Base-by-base conservation (phyloP, 2,888 invertebrate species). In the Carabus problematicus region DNA sequence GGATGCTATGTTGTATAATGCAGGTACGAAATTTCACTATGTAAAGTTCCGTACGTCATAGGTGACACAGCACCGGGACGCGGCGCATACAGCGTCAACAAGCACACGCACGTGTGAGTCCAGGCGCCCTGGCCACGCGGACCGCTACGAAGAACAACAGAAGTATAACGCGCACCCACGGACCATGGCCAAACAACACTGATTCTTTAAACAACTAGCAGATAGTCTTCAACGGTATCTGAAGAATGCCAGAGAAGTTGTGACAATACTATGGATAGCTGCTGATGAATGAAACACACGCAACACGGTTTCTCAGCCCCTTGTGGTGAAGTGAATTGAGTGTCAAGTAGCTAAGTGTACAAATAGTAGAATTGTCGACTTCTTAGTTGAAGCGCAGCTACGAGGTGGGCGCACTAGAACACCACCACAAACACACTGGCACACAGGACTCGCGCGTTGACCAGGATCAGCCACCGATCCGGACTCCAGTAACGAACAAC, bases 101-200 rank as follows among this genome's bases (percentile, higher is more conserved):
- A 45, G 71, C 66, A 71, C 71, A 72, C 72, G 71, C 71, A 70
- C 69, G 64, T 70, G 72, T 71, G 70, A 71, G 71, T 72, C 73
- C 70, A 70, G 76, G 75, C 74, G 76, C 77, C 77, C 80, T 79
- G 78, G 76, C 78, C 80, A 79, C 81, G 79, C 79, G 80, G 79
- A 77, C 78, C 80, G 81, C 78, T 79, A 78, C 79, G 79, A 76
- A 77, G 79, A 29, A 29, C 79, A 79, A 81, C 81, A 80, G 80
- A 76, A 77, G 77, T 42, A 14, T 39, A 18, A 16, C 29, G 42
- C 47, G 42, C 43, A 45, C 14, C 42, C 47, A 79, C 79, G 79
- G 77, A 73, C 71, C 78, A 56, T 52, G 52, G 52, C 52, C 52
- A 52, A 16, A 52, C 52, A 52, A 52, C 52, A 52, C 52, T 18